phyloP scores from a whole-genome alignment of 2,888 invertebrate species.

The Polydrusus pterygomalis region DNA sequence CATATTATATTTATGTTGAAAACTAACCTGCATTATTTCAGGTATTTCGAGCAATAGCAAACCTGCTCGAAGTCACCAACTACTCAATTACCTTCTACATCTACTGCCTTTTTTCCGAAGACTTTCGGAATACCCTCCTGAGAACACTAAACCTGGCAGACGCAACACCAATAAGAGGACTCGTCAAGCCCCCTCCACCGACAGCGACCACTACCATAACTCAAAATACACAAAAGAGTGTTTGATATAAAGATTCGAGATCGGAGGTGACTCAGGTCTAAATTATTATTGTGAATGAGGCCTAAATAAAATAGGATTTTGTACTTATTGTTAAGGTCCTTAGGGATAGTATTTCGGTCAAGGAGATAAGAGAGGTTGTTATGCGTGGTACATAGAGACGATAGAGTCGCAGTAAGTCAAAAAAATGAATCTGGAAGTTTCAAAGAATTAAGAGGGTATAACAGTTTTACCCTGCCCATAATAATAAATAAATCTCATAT shows the following conservation, averaged over 20 bases:
- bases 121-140: conserved; percentile 82
- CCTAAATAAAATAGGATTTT: conserved; percentile 18
- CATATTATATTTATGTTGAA: too few species aligned
- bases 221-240: conserved; percentile 64
- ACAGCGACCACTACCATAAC: conserved; percentile 69
- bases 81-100: conserved; percentile 88
- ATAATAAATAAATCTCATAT: too few species aligned
- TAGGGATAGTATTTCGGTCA: not conserved
- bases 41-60: conserved; percentile 83
- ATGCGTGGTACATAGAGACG: too few species aligned
- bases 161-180: conserved; percentile 63
- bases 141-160: conserved; percentile 77
- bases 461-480: too few species aligned
- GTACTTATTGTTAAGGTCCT: not conserved
- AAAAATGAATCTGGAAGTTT: too few species aligned
- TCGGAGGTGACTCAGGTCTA: conserved; percentile 62
- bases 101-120: conserved; percentile 85
- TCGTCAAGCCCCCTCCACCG: conserved; percentile 66
- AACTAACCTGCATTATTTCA: conserved; percentile 64
- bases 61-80: conserved; percentile 83
- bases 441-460: too few species aligned
- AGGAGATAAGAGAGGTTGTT: too few species aligned
- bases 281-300: not conserved
- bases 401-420: too few species aligned
- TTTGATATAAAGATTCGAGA: conserved; percentile 68